Evolutionary conservation across 2,113 vertebrate genomes (phyloP), one percentile per base, ranked within the genome.

Genomic region (Urocolius indicus): DNA sequence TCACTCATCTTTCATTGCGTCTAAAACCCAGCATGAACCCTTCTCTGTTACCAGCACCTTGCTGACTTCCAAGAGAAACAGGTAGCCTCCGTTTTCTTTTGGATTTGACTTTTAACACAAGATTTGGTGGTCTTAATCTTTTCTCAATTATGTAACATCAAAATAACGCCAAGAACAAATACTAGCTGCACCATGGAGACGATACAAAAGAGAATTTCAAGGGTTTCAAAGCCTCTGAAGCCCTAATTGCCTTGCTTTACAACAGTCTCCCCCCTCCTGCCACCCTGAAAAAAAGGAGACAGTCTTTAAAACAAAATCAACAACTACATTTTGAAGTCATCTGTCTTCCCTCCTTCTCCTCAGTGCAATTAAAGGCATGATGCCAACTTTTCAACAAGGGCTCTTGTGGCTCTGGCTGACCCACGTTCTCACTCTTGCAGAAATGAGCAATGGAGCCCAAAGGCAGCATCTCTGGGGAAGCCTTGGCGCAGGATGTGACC

Each of bases 241-340:
- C 32, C 43, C 48, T 61, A 29, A 88, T 69, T 92, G 87, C 66
- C 69, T 41, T 32, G 43, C 41, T 79, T 69, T 55, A 57, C 43
- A 83, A 58, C 13, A 62, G 16, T 65, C 19, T 46, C 16, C 57
- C 74, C 1, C 0, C 22, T 83, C 51, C 59, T 59, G 51, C 46
- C 82, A 69, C 67, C 54, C 34, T 1, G 3, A 66, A 57, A 76
- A 76, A 73, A 80, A 66, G 26, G 69, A 79, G 75, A 76, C 1
- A 3, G 24, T 83, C 78, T 93, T 94, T 87, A 91, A 85, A 94
- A 87, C 90, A 85, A 85, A 91, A 91, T 52, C 49, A 89, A 63
- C 93, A 89, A 49, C 49, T 55, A 65, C 0, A 0, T 41, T 51
- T 6, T 89, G 87, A 90, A 72, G 68, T 67, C 11, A 36, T 41